These are phyloP conservation scores for Sarcophaga carnaria DNA, from an alignment of 2,888 invertebrate genomes.

Conservation along the genomic window DNA sequence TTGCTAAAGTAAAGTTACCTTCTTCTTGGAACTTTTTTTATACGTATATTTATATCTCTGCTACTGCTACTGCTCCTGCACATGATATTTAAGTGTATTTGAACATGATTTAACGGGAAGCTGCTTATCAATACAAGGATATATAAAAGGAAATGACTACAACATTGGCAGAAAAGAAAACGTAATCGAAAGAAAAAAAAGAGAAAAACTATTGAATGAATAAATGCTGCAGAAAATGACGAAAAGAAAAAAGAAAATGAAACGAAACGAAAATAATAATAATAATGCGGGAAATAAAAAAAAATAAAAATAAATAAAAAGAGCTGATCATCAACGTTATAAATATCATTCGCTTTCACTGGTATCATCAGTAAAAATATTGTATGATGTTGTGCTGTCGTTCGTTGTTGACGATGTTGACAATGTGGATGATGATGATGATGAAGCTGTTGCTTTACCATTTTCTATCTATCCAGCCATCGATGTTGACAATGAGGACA, in stretches of 20 bases:
- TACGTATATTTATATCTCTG: neutral
- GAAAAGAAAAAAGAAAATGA: neutral
- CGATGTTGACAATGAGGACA: conserved; percentile 25
- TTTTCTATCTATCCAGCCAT: conserved; percentile 10
- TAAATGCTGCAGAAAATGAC: conserved; percentile 18
- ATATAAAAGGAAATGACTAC: conserved; percentile 64
- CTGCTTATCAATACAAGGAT: conserved; percentile 65
- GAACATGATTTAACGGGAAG: conserved; percentile 65
- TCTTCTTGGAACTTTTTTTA: neutral
- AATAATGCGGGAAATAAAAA: neutral
- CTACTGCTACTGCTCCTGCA: neutral
- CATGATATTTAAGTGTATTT: conserved; percentile 54
- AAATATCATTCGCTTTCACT: conserved; percentile 31
- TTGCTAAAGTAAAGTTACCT: neutral
- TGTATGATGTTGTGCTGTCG: conserved; percentile 26
- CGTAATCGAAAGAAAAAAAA: conserved; percentile 12
- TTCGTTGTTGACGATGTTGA: neutral
- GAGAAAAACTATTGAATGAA: conserved; percentile 23
- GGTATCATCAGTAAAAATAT: conserved; percentile 29
- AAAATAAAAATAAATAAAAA: neutral
- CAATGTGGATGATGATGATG: conserved; percentile 18
- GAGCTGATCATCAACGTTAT: neutral
- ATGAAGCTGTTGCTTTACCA: conserved; percentile 52
- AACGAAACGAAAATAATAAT: neutral
- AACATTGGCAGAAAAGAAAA: conserved; percentile 25